These are phyloP conservation scores for Hephaestus fuliginosus DNA, from an alignment of 2,797 vertebrate species.

Conservation along the genomic window DNA sequence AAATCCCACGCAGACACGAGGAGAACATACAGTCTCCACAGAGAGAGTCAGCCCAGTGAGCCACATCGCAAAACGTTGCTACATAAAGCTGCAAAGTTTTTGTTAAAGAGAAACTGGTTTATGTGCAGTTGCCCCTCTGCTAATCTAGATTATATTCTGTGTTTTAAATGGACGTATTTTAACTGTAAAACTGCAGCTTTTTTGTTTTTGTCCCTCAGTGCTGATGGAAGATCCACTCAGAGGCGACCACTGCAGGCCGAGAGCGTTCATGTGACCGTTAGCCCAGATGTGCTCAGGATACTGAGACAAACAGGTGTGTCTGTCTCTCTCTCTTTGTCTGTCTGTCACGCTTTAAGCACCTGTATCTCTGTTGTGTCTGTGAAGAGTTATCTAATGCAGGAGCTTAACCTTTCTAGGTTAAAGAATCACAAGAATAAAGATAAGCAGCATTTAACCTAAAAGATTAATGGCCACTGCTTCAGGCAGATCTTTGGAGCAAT, in stretches of 20 bases:
- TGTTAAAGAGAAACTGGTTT: background rate
- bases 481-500: background rate
- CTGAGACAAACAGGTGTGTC: slow-evolving; percentile 78
- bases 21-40: no score
- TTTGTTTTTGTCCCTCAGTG: slow-evolving; percentile 46
- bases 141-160: background rate
- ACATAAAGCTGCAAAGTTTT: background rate
- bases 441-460: slow-evolving; percentile 9
- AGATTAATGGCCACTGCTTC: slow-evolving; percentile 1
- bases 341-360: background rate
- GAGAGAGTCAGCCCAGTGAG: no score
- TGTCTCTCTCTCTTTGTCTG: background rate
- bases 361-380: slow-evolving; percentile 29
- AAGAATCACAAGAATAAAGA: slow-evolving; percentile 31
- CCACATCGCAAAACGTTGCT: no score
- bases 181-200: background rate
- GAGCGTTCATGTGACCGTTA: slow-evolving; percentile 48
- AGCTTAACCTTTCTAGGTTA: slow-evolving; percentile 18
- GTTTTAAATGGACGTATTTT: background rate
- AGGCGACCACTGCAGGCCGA: slow-evolving; percentile 47
- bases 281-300: slow-evolving; percentile 60
- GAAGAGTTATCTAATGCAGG: slow-evolving; percentile 19
- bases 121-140: background rate
- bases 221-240: slow-evolving; percentile 43
- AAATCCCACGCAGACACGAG: no score